phyloP scores from a whole-genome alignment of 2,797 vertebrate genomes.

The Molossus alvarezi region DNA sequence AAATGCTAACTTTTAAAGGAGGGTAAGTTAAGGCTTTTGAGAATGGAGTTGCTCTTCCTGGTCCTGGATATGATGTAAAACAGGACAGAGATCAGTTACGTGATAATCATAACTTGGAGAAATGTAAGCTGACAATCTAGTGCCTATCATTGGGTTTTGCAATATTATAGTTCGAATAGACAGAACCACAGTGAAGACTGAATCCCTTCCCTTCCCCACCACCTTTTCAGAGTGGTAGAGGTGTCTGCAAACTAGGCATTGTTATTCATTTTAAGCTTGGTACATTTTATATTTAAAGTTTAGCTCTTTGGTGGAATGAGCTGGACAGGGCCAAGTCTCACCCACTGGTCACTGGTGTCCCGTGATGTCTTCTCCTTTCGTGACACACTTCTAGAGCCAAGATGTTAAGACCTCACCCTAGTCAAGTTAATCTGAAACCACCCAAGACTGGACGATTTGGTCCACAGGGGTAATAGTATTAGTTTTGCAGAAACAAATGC shows the following conservation, averaged over 20 bases:
- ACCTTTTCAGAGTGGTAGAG: background rate
- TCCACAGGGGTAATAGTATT: background rate
- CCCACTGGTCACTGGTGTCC: background rate
- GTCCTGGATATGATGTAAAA: background rate
- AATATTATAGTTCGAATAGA: background rate
- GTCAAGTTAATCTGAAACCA: background rate
- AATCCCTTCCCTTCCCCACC: background rate
- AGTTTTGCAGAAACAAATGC: background rate
- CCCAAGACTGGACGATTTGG: background rate
- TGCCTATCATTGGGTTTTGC: background rate
- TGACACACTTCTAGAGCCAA: background rate
- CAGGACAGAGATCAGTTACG: background rate
- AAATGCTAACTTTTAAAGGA: background rate
- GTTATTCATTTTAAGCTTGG: background rate
- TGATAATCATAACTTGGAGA: background rate
- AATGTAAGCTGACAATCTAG: background rate
- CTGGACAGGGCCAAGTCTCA: background rate
- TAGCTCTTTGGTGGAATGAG: background rate
- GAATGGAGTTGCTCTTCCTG: background rate
- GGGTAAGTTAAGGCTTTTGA: background rate
- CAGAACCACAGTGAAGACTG: background rate
- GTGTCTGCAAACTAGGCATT: background rate
- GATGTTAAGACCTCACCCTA: background rate
- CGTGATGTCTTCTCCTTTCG: background rate
- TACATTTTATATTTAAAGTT: background rate